These are phyloP conservation scores for Gortyna flavago DNA, from an alignment of 2,888 invertebrate species.

Conservation along the genomic window DNA sequence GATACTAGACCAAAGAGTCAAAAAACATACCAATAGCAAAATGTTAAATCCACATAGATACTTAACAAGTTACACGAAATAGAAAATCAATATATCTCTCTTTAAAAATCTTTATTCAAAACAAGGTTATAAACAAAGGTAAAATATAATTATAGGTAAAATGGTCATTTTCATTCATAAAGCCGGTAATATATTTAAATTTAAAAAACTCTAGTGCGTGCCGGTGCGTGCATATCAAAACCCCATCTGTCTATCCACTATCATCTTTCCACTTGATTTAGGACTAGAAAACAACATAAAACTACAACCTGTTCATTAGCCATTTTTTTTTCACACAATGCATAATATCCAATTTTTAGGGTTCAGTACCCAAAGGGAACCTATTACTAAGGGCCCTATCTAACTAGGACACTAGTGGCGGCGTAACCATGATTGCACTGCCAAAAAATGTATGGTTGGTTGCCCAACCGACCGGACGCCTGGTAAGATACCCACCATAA, in stretches of 20 bases:
- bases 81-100: too few species aligned
- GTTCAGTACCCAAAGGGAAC: not conserved
- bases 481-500: too few species aligned
- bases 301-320: slow-evolving; percentile 7
- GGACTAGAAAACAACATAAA: slow-evolving; percentile 8
- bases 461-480: too few species aligned
- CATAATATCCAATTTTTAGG: not conserved
- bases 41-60: too few species aligned
- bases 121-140: not conserved
- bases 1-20: too few species aligned
- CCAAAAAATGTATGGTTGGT: not conserved
- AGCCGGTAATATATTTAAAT: not conserved
- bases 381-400: not conserved
- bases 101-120: not conserved
- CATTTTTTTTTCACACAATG: slow-evolving; percentile 19
- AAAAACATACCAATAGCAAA: too few species aligned
- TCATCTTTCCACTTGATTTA: slow-evolving; percentile 35
- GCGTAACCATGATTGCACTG: not conserved
- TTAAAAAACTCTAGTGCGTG: slow-evolving; percentile 4
- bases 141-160: not conserved
- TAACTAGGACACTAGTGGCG: not conserved
- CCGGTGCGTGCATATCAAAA: slow-evolving; percentile 3
- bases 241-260: slow-evolving; percentile 15
- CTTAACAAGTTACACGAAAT: too few species aligned
- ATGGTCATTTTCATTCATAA: not conserved